These are phyloP conservation scores for Dermatemys mawii DNA, from an alignment of 2,113 vertebrate species.

Conservation along the genomic window DNA sequence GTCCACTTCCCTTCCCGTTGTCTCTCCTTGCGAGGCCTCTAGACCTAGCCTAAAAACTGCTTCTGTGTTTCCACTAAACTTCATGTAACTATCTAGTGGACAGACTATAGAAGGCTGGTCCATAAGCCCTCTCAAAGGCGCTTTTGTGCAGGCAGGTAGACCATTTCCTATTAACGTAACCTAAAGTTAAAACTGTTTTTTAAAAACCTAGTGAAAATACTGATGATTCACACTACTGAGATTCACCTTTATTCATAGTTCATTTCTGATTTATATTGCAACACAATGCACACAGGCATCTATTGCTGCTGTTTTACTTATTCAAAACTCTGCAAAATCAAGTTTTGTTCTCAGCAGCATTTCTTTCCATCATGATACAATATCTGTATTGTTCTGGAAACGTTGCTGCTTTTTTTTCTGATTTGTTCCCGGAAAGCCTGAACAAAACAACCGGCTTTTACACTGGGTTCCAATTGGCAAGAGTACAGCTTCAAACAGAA, in stretches of 20 bases:
- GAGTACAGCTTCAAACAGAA: constrained; percentile 70
- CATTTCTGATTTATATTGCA: not conserved
- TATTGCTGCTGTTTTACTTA: constrained; percentile 4
- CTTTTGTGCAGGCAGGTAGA: not conserved
- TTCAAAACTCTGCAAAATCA: not conserved
- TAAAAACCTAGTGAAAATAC: not conserved
- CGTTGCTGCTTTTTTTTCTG: constrained; percentile 55
- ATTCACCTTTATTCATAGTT: not conserved
- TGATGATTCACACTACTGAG: not conserved
- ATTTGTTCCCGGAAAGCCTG: constrained; percentile 67
- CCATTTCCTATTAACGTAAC: not conserved
- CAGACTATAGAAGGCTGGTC: not conserved
- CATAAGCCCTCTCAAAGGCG: not conserved
- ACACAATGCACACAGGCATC: not conserved
- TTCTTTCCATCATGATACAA: constrained; percentile 59
- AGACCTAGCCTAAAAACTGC: not conserved
- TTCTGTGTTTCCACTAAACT: not conserved
- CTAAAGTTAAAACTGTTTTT: not conserved
- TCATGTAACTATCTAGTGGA: not conserved
- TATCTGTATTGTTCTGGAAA: constrained; percentile 64
- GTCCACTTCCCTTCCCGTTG: not conserved
- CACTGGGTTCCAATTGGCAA: constrained; percentile 73
- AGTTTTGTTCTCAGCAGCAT: constrained; percentile 38
- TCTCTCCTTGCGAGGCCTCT: not conserved
- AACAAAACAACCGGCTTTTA: constrained; percentile 71